Conservation (phyloP, 2,888 invertebrate species). For the Hyles lineata region DNA sequence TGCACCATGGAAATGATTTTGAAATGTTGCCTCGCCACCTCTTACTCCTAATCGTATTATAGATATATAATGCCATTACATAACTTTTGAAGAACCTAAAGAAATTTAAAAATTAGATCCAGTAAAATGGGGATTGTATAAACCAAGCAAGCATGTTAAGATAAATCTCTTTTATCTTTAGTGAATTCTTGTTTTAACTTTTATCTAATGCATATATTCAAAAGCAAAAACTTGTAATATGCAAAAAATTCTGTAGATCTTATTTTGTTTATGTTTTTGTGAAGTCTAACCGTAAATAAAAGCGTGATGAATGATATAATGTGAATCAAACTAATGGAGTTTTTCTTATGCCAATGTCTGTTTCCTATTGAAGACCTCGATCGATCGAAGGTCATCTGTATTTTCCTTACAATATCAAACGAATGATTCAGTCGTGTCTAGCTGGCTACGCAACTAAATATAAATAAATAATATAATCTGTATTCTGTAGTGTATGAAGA, state of each 20-base stretch:
- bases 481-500: neutral
- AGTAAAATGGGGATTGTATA: neutral
- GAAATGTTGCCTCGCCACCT: neutral
- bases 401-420: slow-evolving; percentile 2
- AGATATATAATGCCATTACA: neutral
- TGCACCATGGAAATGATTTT: neutral
- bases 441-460: neutral
- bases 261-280: neutral
- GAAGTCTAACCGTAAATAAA: neutral
- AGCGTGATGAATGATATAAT: neutral
- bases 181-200: neutral
- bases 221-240: neutral
- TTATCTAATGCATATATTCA: neutral
- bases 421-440: neutral
- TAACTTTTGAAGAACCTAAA: neutral
- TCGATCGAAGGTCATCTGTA: neutral
- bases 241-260: neutral
- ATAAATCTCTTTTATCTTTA: neutral
- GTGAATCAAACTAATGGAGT: neutral
- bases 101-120: neutral
- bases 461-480: neutral
- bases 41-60: neutral
- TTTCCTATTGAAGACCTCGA: slow-evolving; percentile 10
- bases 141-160: neutral
- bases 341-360: neutral